Evolutionary conservation across 1,140 invertebrate species (phyloP), one percentile per base, ranked within the genome.

Genomic region (Zaprionus inermis): DNA sequence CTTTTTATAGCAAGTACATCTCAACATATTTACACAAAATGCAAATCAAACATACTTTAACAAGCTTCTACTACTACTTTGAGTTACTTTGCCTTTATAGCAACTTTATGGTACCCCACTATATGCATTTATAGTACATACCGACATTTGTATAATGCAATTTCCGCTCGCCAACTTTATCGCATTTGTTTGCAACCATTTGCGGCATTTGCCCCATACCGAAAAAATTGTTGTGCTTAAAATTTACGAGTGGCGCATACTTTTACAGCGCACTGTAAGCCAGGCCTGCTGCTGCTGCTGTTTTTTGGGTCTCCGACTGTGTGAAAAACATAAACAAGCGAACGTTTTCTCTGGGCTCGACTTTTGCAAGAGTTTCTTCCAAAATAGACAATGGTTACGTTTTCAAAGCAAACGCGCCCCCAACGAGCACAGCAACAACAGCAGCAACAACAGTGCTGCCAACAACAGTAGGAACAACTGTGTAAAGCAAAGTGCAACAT

Each of bases 361-460:
- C 52, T 68, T 80, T 70, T 54, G 67, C 46, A 74, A 85, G 64
- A 78, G 69, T 81, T 85, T 84, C 75, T 85, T 84, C 75, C 73
- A 85, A 84, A 84, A 84, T 81, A 84, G 81, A 84, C 81, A 84
- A 81, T 73, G 78, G 52, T 66, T 41, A 51, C 30, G 64, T 71
- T 79, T 67, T 72, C 54, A 75, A 71, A 65, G 72, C 61, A 16
- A 55, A 58, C 59, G 63, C 61, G 66, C 41, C 79, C 79, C 77
- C 68, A 65, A 80, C 70, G 77, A 72, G 41, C 61, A 30, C 52
- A 69, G 55, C 54, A 54, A 28, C 59, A 69, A 30, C 30, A 58
- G 28, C 34, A 74, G 52, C 7, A 64, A 64, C 11, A 61, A 56
- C 24, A 20, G 5, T 24, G 22, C 36, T 57, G 44, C 20, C 46